These are phyloP conservation scores for Hoplodrina blanda DNA, from an alignment of 2,888 invertebrate species.

Conservation along the genomic window DNA sequence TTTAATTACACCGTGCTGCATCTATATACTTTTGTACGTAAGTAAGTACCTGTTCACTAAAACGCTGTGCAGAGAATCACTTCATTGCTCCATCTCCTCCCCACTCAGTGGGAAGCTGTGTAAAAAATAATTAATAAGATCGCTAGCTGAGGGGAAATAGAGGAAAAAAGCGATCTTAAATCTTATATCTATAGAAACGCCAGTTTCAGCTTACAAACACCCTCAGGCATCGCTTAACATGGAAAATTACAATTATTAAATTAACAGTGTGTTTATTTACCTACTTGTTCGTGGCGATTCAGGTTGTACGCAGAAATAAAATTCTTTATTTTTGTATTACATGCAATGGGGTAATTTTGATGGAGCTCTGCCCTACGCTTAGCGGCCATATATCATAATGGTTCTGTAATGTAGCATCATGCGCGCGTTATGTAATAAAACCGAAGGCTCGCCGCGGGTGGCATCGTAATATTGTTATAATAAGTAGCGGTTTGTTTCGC, in stretches of 20 bases:
- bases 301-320: constrained; percentile 12
- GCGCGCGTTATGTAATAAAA: constrained; percentile 48
- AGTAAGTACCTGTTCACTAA: constrained; percentile 43
- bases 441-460: constrained; percentile 45
- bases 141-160: constrained; percentile 40
- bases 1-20: constrained; percentile 1
- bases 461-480: constrained; percentile 45
- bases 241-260: constrained; percentile 33
- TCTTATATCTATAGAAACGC: constrained; percentile 39
- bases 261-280: constrained; percentile 29
- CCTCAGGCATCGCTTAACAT: constrained; percentile 26
- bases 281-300: constrained; percentile 20
- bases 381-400: constrained; percentile 52
- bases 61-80: constrained; percentile 46
- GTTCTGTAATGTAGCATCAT: constrained; percentile 47
- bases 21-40: constrained; percentile 16
- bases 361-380: constrained; percentile 41
- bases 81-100: constrained; percentile 51
- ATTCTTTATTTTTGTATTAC: constrained; percentile 45
- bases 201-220: constrained; percentile 42
- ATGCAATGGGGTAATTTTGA: constrained; percentile 56
- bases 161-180: constrained; percentile 43
- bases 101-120: constrained; percentile 45
- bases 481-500: constrained; percentile 28
- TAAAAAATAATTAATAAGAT: constrained; percentile 63